Percentiles rank a stretch among this genome's conserved stretches.
These are phyloP conservation scores for Campoplex nolae DNA, from an alignment of 2,888 invertebrate genomes.

Conservation along the genomic window DNA sequence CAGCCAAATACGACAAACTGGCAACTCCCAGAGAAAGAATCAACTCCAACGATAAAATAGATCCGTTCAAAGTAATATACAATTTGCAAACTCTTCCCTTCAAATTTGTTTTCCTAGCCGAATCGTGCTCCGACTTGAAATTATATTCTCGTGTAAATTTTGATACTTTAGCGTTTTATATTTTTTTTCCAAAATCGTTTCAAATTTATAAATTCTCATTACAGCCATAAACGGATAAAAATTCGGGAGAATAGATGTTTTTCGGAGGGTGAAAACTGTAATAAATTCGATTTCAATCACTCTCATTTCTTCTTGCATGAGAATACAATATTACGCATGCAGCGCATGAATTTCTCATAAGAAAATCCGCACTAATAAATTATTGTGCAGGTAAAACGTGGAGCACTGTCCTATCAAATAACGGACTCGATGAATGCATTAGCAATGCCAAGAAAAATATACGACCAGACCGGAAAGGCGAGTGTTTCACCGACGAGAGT, in stretches of 20 bases:
- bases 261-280: neutral
- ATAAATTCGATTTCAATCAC: too few species aligned
- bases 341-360: neutral
- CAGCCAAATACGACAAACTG: constrained; percentile 68
- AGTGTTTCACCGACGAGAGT: constrained; percentile 34
- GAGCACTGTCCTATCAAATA: constrained; percentile 71
- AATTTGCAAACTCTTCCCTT: neutral
- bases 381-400: constrained; percentile 70
- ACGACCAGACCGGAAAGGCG: constrained; percentile 21
- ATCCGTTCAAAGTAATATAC: constrained; percentile 63
- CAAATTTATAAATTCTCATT: too few species aligned
- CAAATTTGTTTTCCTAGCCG: neutral
- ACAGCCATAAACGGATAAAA: too few species aligned
- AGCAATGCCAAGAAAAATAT: constrained; percentile 68
- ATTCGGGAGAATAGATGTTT: neutral
- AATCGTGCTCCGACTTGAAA: too few species aligned
- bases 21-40: constrained; percentile 69
- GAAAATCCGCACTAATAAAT: neutral
- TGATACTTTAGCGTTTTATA: too few species aligned
- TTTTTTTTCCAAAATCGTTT: too few species aligned
- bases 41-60: constrained; percentile 52
- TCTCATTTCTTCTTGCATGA: too few species aligned
- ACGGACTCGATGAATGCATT: constrained; percentile 72
- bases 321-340: too few species aligned
- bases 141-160: too few species aligned